Percentiles rank a stretch among this genome's conserved stretches.
Conservation (phyloP, 2,797 vertebrate genomes). For the Acestrorhynchus altus region DNA sequence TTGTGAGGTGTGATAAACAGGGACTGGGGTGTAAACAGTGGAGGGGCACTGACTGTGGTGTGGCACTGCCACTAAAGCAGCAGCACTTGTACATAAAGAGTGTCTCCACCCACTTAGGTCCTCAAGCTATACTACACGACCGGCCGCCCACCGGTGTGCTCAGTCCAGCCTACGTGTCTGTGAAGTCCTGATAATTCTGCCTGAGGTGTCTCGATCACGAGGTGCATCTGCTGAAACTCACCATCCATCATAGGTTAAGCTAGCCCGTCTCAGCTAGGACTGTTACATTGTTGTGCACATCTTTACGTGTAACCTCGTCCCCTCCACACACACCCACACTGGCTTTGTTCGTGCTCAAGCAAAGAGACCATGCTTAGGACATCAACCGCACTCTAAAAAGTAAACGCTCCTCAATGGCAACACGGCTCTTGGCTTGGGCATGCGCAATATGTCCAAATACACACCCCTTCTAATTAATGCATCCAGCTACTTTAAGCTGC, state of each 20-base stretch:
- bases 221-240: constrained; percentile 51
- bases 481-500: no score
- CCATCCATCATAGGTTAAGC: constrained; percentile 66
- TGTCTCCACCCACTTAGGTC: constrained; percentile 31
- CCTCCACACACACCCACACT: background rate
- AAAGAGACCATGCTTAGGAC: background rate
- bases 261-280: background rate
- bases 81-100: constrained; percentile 31
- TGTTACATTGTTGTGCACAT: background rate
- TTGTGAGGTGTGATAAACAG: constrained; percentile 71
- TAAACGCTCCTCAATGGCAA: background rate
- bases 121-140: constrained; percentile 4
- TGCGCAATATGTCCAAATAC: no score
- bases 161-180: background rate
- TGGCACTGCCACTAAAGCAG: constrained; percentile 54
- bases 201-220: constrained; percentile 36
- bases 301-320: background rate
- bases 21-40: constrained; percentile 45
- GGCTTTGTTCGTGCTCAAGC: background rate
- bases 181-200: constrained; percentile 22
- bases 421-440: background rate
- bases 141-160: background rate
- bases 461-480: no score
- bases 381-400: background rate
- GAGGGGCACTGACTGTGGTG: constrained; percentile 50